Evolutionary conservation across 2,797 vertebrate genomes (phyloP).

Genomic region (Pantherophis vulpinus): DNA sequence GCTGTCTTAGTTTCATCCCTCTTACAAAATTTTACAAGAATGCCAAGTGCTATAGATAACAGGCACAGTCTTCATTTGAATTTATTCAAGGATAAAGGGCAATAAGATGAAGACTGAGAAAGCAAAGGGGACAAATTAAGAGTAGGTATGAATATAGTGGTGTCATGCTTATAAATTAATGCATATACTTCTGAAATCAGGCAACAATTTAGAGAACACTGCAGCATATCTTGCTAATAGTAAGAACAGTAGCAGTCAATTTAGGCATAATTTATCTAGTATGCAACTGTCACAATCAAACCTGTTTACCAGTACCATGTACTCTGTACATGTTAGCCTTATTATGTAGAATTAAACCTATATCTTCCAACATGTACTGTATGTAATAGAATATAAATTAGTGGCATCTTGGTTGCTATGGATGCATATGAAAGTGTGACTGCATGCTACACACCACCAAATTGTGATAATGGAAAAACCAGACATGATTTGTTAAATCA

Average conservation of each 20-base stretch:
- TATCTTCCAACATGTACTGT: background rate
- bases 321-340: too few species aligned
- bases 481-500: background rate
- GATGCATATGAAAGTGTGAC: background rate
- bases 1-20: slow-evolving; percentile 11
- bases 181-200: background rate
- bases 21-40: slow-evolving; percentile 29
- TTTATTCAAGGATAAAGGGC: slow-evolving; percentile 3
- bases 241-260: background rate
- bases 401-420: background rate
- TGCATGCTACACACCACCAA: background rate
- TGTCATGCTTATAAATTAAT: background rate
- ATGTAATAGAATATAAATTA: background rate
- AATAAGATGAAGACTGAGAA: background rate
- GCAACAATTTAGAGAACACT: background rate
- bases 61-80: slow-evolving; percentile 8
- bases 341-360: too few species aligned
- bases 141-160: background rate
- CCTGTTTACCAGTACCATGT: background rate
- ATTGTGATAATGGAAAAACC: background rate
- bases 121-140: slow-evolving; percentile 24
- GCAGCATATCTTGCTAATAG: background rate
- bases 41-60: background rate
- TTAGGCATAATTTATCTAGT: background rate
- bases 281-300: background rate